These are phyloP conservation scores for Whitmania pigra DNA, from an alignment of 1,140 invertebrate species.

Conservation along the genomic window DNA sequence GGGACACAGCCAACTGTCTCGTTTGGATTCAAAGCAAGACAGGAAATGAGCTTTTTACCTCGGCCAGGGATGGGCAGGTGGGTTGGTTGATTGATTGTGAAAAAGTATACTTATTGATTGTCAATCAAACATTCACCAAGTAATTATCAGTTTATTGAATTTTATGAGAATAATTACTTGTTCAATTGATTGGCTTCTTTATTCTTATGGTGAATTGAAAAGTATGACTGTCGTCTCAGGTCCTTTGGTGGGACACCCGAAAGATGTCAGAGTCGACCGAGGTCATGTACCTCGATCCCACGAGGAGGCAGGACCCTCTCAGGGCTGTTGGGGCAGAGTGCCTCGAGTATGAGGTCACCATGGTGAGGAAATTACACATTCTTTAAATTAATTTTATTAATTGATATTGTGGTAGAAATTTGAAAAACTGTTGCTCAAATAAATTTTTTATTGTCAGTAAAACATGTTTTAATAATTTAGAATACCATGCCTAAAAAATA, in stretches of 20 bases:
- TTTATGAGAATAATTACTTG: too few species aligned
- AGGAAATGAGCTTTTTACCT: constrained; percentile 61
- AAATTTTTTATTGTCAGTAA: neutral
- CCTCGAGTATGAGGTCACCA: constrained; percentile 76
- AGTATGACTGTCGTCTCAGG: constrained; percentile 30
- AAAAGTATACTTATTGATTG: neutral
- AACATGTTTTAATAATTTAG: too few species aligned
- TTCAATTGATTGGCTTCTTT: too few species aligned
- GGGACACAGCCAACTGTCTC: constrained; percentile 41
- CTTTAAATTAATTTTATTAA: neutral
- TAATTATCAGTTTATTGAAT: too few species aligned
- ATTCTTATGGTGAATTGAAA: too few species aligned
- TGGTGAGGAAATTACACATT: constrained; percentile 40
- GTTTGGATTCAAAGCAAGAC: constrained; percentile 44
- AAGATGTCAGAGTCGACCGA: constrained; percentile 68
- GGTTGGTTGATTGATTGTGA: neutral
- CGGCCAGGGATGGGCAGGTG: constrained; percentile 62
- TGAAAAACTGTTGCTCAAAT: neutral
- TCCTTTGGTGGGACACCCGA: constrained; percentile 68
- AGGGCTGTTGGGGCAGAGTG: constrained; percentile 64
- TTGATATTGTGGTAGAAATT: too few species aligned
- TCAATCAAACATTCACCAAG: neutral
- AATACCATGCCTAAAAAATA: neutral
- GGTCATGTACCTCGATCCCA: constrained; percentile 63
- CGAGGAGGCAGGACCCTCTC: constrained; percentile 57